These are phyloP conservation scores for Sprattus sprattus DNA, from an alignment of 2,113 vertebrate genomes.

Conservation along the genomic window DNA sequence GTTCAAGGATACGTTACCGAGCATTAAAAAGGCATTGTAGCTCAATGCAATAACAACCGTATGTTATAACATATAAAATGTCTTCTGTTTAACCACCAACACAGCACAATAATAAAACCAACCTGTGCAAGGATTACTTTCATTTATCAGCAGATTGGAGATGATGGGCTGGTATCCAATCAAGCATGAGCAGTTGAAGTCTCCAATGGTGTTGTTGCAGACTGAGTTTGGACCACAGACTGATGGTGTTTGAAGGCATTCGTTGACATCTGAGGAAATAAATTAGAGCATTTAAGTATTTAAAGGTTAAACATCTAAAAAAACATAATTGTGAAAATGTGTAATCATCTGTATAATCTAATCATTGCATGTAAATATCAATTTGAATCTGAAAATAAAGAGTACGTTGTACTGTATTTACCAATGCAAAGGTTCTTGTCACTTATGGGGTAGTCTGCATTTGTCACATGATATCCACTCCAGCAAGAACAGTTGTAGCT, in stretches of 20 bases:
- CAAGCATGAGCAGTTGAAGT: neutral
- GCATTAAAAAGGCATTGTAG: neutral
- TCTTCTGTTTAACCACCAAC: neutral
- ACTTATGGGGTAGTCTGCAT: neutral
- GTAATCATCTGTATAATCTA: too few species aligned
- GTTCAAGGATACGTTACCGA: too few species aligned
- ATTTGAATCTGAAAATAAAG: neutral
- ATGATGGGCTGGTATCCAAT: slow-evolving; percentile 19
- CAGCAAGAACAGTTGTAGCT: neutral
- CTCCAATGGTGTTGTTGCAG: slow-evolving; percentile 7
- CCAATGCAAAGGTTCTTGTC: neutral
- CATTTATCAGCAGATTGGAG: neutral
- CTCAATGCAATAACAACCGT: neutral
- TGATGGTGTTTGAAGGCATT: slow-evolving; percentile 7
- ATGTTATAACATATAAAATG: too few species aligned
- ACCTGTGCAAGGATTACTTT: neutral
- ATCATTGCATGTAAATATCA: too few species aligned
- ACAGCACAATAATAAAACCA: neutral
- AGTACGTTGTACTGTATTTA: neutral
- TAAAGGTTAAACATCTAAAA: too few species aligned
- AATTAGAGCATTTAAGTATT: neutral
- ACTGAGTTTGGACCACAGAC: neutral
- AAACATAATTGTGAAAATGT: neutral
- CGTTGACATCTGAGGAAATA: neutral
- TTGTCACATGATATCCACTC: neutral